phyloP scores from a whole-genome alignment of 2,888 invertebrate species.

The Blastobasis adustella region DNA sequence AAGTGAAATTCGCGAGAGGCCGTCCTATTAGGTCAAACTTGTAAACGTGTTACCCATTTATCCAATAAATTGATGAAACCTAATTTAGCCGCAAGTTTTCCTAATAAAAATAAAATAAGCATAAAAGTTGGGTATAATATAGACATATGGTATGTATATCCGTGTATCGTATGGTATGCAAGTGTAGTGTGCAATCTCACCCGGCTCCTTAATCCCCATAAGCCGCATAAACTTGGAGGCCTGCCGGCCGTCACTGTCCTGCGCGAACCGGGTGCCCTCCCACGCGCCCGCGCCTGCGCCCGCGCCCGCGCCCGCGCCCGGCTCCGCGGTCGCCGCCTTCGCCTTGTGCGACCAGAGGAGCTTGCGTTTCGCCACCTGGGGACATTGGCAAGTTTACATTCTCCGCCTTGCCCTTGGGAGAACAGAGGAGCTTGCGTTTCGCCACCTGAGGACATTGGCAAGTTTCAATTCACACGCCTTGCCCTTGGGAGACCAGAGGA shows the following conservation, averaged over 20 bases:
- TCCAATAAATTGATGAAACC: no score
- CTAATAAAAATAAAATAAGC: no score
- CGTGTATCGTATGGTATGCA: no score
- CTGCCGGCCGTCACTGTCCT: conserved; percentile 93
- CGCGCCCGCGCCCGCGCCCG: conserved; percentile 79
- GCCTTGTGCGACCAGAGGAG: conserved; percentile 91
- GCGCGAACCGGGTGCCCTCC: conserved; percentile 90
- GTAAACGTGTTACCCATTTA: no score
- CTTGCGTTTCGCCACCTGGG: conserved; percentile 89
- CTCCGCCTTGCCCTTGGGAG: conserved; percentile 79
- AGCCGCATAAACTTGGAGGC: conserved; percentile 96
- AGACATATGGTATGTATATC: no score
- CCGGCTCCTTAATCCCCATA: conserved; percentile 91
- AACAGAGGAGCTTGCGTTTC: conserved; percentile 94
- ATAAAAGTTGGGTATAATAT: no score
- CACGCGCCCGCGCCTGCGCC: conserved; percentile 77
- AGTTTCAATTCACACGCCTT: no score
- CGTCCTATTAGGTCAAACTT: no score
- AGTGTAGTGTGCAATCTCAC: no score
- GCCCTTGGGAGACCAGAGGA: conserved; percentile 91
- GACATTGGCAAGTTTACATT: background rate
- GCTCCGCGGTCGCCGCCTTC: conserved; percentile 77
- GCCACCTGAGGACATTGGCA: no score
- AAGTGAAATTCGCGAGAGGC: no score
- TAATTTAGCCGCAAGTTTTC: no score